A percentile compares a stretch with the other conserved stretches of the same genome.
Conservation (phyloP, 2,113 vertebrate species). For the Vicugna pacos region DNA sequence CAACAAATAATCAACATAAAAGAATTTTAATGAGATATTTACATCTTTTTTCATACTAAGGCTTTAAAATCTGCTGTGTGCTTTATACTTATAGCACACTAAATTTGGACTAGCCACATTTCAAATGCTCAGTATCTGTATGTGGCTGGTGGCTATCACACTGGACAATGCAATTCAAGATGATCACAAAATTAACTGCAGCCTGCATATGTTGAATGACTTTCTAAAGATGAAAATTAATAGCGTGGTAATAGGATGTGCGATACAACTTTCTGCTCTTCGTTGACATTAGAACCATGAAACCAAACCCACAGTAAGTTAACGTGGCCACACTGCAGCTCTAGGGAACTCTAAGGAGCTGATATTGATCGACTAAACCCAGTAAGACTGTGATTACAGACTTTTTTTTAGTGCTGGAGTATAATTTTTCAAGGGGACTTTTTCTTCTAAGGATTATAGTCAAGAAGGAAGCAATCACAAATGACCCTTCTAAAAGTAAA, state of each 20-base stretch:
- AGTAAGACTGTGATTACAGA: not conserved
- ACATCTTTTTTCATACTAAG: not conserved
- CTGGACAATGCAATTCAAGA: not conserved
- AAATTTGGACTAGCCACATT: not conserved
- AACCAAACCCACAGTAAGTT: not conserved
- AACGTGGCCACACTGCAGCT: not conserved
- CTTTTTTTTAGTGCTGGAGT: not conserved
- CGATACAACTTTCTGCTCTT: not conserved
- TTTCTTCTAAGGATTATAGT: conserved; percentile 51
- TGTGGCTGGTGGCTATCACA: not conserved
- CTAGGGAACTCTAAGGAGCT: not conserved
- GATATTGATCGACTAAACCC: not conserved
- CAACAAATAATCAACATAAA: conserved; percentile 19
- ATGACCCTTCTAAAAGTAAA: conserved; percentile 23
- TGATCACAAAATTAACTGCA: not conserved
- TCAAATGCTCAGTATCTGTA: not conserved
- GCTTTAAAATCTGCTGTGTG: not conserved
- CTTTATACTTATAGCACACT: not conserved
- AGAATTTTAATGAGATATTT: conserved; percentile 8
- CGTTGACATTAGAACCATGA: not conserved
- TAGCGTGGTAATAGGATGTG: not conserved
- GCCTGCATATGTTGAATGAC: not conserved
- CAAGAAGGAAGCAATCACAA: conserved; percentile 43
- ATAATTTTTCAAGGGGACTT: conserved; percentile 9
- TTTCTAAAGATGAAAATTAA: conserved; percentile 43